Evolutionary conservation across 2,797 vertebrate species (phyloP).

Genomic region (Lagorchestes hirsutus): DNA sequence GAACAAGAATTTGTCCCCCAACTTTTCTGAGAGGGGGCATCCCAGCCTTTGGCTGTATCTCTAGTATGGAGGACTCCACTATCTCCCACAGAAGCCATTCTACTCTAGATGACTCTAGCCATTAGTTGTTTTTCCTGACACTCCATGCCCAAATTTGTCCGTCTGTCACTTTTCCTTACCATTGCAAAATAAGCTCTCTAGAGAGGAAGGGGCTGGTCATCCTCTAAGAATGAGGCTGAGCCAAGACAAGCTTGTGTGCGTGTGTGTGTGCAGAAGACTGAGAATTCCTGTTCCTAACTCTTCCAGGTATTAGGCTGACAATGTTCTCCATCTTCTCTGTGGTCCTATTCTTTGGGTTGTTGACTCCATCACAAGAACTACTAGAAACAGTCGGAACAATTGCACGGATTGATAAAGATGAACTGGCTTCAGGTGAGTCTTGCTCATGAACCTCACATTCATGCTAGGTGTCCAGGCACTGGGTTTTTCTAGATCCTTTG

Average conservation of each 20-base stretch:
- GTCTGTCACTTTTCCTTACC: background rate
- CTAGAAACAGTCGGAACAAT: background rate
- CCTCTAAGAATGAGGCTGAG: background rate
- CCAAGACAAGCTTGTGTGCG: background rate
- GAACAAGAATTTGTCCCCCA: background rate
- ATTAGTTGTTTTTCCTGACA: background rate
- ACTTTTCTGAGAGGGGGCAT: background rate
- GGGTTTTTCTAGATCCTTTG: background rate
- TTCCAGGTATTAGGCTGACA: background rate
- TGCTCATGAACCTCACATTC: background rate
- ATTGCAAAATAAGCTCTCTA: background rate
- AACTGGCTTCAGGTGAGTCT: slow-evolving; percentile 77
- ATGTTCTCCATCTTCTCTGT: slow-evolving; percentile 59
- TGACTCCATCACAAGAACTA: slow-evolving; percentile 67
- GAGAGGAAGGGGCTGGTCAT: background rate
- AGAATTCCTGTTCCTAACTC: background rate
- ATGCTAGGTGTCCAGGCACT: background rate
- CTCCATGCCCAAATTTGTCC: background rate
- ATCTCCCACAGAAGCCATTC: background rate
- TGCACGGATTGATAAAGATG: slow-evolving; percentile 5
- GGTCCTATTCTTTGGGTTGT: slow-evolving; percentile 80
- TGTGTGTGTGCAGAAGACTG: background rate
- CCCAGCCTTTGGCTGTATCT: background rate
- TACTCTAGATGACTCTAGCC: background rate
- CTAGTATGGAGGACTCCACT: background rate